Percentiles rank a stretch among this genome's conserved stretches.
Evolutionary conservation across 2,888 invertebrate genomes (phyloP).

Genomic region (Microplitis deprimator): DNA sequence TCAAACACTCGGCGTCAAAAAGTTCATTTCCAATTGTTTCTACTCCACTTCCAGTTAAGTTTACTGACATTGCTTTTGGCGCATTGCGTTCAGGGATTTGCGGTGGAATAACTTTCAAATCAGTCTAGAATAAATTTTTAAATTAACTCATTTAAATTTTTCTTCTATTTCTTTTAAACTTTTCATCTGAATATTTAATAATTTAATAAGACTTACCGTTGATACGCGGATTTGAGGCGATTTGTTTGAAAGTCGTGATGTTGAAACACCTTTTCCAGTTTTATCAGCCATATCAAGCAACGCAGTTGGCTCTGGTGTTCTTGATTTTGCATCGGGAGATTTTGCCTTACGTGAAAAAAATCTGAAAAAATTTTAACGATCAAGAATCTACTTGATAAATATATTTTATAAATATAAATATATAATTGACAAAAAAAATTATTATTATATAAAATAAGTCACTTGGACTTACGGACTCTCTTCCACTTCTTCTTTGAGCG

Average conservation of each 20-base stretch:
- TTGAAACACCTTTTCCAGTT: conserved; percentile 56
- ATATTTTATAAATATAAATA: background rate
- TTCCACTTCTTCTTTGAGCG: conserved; percentile 67
- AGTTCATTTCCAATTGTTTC: conserved; percentile 90
- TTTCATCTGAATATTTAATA: background rate
- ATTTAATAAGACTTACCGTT: conserved; percentile 58
- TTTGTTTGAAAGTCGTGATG: conserved; percentile 57
- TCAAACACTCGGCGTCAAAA: conserved; percentile 88
- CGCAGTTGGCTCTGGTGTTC: conserved; percentile 79
- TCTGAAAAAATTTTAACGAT: conserved; percentile 69
- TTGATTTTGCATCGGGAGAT: conserved; percentile 75
- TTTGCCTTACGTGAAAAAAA: conserved; percentile 88
- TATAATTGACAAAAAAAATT: background rate
- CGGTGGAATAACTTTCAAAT: conserved; percentile 77
- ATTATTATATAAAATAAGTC: conserved; percentile 27
- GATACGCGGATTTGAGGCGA: conserved; percentile 69
- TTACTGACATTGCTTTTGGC: conserved; percentile 81
- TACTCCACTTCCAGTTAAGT: conserved; percentile 79
- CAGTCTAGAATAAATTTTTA: conserved; percentile 73
- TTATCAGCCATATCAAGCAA: conserved; percentile 60
- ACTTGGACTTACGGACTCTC: conserved; percentile 62
- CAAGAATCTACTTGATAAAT: conserved; percentile 34
- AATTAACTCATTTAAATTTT: conserved; percentile 9
- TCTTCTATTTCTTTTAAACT: background rate
- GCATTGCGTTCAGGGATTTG: conserved; percentile 79